These are phyloP conservation scores for Orchesella cincta DNA, from an alignment of 1,140 invertebrate genomes.

Conservation along the genomic window DNA sequence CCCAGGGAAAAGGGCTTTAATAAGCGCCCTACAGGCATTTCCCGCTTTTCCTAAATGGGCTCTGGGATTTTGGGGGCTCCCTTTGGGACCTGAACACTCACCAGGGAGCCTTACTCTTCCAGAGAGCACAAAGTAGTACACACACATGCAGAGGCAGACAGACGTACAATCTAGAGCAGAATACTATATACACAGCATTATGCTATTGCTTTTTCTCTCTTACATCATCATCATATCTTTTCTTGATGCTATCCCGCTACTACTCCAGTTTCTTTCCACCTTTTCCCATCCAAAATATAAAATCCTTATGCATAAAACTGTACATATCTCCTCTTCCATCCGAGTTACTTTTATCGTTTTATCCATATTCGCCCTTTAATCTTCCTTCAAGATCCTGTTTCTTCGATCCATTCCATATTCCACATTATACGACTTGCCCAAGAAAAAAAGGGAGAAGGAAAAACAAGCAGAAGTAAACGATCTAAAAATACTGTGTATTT, in stretches of 20 bases:
- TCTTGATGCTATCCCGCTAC: not conserved
- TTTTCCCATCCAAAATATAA: too few relatives aligned
- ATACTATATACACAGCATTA: not conserved
- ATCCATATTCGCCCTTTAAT: conserved; percentile 38
- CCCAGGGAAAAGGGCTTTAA: conserved; percentile 50
- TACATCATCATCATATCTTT: conserved; percentile 9
- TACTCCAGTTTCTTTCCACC: not conserved
- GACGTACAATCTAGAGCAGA: not conserved
- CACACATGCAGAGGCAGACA: not conserved
- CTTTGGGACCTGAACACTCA: conserved; percentile 39
- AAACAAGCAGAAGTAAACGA: not conserved
- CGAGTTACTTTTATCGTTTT: conserved; percentile 3
- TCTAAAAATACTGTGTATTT: not conserved
- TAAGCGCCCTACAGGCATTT: conserved; percentile 51
- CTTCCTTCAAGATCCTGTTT: conserved; percentile 22
- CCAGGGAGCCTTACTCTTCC: conserved; percentile 44
- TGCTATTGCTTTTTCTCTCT: conserved; percentile 5
- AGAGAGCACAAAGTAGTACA: conserved; percentile 2
- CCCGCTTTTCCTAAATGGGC: conserved; percentile 50
- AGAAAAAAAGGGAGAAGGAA: not conserved
- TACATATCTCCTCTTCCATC: too few relatives aligned
- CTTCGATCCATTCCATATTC: conserved; percentile 15
- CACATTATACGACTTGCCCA: not conserved
- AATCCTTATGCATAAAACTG: too few relatives aligned
- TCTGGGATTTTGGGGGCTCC: conserved; percentile 46